These are phyloP conservation scores for Synchiropus splendidus DNA, from an alignment of 2,113 vertebrate species.

Conservation along the genomic window DNA sequence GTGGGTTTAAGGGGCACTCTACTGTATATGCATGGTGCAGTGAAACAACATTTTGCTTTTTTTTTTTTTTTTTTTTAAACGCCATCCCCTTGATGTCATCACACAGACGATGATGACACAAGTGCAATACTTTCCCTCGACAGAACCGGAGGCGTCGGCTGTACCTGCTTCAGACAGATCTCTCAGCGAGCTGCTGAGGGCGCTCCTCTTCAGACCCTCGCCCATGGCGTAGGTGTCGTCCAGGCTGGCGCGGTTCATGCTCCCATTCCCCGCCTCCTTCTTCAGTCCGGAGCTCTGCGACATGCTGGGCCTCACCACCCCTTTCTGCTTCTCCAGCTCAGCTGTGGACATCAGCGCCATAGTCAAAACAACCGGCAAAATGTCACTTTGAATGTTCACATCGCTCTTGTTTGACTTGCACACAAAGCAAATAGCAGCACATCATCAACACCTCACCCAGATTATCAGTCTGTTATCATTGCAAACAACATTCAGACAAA, in stretches of 20 bases:
- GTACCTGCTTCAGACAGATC: constrained; percentile 95
- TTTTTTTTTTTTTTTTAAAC: too few relatives aligned
- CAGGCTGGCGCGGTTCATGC: constrained; percentile 83
- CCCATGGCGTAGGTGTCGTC: constrained; percentile 90
- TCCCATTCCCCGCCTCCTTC: constrained; percentile 83
- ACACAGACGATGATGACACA: constrained; percentile 20
- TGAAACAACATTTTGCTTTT: constrained; percentile 57
- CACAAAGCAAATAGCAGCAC: too few relatives aligned
- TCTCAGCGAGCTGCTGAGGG: constrained; percentile 91
- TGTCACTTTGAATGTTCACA: constrained; percentile 1
- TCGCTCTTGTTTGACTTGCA: too few relatives aligned
- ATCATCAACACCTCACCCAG: too few relatives aligned
- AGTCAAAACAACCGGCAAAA: too few relatives aligned
- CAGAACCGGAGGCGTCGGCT: constrained; percentile 12
- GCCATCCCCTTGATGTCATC: too few relatives aligned
- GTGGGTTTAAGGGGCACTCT: constrained; percentile 29
- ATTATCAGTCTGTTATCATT: too few relatives aligned
- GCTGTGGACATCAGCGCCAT: constrained; percentile 68
- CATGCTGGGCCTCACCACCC: constrained; percentile 87
- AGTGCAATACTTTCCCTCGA: constrained; percentile 2
- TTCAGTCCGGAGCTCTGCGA: constrained; percentile 91
- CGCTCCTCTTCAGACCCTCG: constrained; percentile 91
- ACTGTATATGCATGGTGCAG: constrained; percentile 33
- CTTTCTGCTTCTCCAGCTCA: constrained; percentile 97
- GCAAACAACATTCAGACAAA: too few relatives aligned